phyloP scores from a whole-genome alignment of 1,140 invertebrate genomes.

The Macrobrachium rosenbergii region DNA sequence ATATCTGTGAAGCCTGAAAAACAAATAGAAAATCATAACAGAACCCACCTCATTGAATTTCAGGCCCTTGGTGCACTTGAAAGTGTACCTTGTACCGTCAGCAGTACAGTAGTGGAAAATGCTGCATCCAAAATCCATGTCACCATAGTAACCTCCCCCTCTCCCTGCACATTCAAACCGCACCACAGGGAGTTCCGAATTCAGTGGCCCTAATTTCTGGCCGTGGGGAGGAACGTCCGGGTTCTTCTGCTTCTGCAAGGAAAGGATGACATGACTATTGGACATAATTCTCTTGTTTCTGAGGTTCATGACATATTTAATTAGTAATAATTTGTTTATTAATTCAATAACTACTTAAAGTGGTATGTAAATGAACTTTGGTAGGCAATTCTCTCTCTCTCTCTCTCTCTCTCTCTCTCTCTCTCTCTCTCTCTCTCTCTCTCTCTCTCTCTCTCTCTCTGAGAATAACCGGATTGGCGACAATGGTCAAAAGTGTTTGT shows the following conservation, averaged over 20 bases:
- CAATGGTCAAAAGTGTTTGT: too few relatives aligned
- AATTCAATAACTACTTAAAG: too few relatives aligned
- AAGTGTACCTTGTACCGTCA: slow-evolving; percentile 35
- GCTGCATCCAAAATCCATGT: slow-evolving; percentile 59
- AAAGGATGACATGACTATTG: background rate
- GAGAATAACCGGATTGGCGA: too few relatives aligned
- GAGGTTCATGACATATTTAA: background rate
- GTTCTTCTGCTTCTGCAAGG: background rate
- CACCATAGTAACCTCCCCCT: slow-evolving; percentile 30
- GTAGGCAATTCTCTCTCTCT: too few relatives aligned
- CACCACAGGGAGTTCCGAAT: slow-evolving; percentile 42
- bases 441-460: too few relatives aligned
- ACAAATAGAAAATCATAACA: background rate
- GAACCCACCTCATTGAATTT: slow-evolving; percentile 52
- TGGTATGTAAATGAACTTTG: too few relatives aligned
- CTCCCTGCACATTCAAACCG: slow-evolving; percentile 39
- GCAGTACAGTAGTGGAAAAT: slow-evolving; percentile 52
- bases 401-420: too few relatives aligned
- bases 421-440: too few relatives aligned
- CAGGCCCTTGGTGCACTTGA: slow-evolving; percentile 40
- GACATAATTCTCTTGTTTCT: background rate
- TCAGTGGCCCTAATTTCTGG: slow-evolving; percentile 26
- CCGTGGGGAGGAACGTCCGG: slow-evolving; percentile 3
- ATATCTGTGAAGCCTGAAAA: background rate
- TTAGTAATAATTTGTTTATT: background rate